Conservation (phyloP, 2,797 vertebrate genomes). For the Pagetopsis macropterus region DNA sequence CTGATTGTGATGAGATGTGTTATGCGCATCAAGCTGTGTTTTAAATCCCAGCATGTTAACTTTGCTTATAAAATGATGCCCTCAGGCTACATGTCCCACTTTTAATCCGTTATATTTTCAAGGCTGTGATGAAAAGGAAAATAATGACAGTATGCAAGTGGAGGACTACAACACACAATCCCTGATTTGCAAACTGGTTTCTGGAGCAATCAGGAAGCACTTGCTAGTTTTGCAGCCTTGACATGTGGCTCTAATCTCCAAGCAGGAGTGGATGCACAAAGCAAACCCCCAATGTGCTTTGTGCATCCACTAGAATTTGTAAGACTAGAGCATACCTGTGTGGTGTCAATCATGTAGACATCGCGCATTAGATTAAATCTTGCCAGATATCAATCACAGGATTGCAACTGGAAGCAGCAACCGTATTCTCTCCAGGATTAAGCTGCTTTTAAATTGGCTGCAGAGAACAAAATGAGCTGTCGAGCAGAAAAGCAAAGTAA, state of each 20-base stretch:
- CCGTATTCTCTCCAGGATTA: constrained; percentile 80
- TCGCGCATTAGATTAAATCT: constrained; percentile 76
- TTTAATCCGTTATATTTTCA: constrained; percentile 30
- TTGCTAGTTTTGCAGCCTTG: constrained; percentile 49
- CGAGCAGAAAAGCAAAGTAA: constrained; percentile 70
- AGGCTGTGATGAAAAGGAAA: constrained; percentile 19
- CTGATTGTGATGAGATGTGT: constrained; percentile 19
- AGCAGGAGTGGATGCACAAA: constrained; percentile 35
- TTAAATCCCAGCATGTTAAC: constrained; percentile 51
- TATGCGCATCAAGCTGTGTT: constrained; percentile 23
- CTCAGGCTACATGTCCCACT: constrained; percentile 43
- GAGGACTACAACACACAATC: constrained; percentile 32
- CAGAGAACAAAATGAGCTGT: constrained; percentile 72
- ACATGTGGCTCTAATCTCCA: constrained; percentile 66
- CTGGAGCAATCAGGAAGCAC: constrained; percentile 64
- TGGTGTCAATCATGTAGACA: constrained; percentile 75
- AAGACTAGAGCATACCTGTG: constrained; percentile 48
- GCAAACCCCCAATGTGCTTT: constrained; percentile 48
- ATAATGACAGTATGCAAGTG: constrained; percentile 11
- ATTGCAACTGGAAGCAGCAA: constrained; percentile 58
- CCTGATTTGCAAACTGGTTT: constrained; percentile 70
- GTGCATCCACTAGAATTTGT: constrained; percentile 54
- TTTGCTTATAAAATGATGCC: constrained; percentile 50
- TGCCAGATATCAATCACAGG: constrained; percentile 75
- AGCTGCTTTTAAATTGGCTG: constrained; percentile 81